Evolutionary conservation across 64 coral and sea anemone species (phyloP).

Genomic region (Stichodactyla helianthus): DNA sequence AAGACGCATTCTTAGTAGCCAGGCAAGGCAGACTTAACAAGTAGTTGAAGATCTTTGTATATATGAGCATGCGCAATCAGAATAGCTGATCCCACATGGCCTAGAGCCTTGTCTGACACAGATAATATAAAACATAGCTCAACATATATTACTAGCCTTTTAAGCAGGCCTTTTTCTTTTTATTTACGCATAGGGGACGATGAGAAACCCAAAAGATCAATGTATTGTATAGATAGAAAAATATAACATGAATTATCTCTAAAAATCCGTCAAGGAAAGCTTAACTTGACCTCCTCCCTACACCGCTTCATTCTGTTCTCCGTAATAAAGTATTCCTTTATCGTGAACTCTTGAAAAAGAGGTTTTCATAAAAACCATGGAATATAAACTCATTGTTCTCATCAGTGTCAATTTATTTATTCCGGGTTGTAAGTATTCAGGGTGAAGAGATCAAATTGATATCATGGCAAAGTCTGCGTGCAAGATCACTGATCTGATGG

Average conservation of each 20-base stretch:
- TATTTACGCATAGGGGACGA: not conserved
- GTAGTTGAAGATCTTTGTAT: not conserved
- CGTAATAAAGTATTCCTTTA: not conserved
- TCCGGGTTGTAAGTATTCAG: no score
- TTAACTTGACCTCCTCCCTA: no score
- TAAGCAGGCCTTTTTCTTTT: not conserved
- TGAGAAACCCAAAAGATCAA: not conserved
- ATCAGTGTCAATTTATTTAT: no score
- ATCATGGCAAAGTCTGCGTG: no score
- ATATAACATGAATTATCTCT: no score
- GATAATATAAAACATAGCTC: no score
- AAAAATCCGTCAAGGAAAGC: no score
- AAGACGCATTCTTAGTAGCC: not conserved
- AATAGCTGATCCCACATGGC: not conserved
- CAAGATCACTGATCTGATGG: no score
- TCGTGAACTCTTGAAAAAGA: not conserved
- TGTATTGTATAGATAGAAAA: not conserved
- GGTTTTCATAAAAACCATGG: not conserved
- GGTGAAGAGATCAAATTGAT: no score
- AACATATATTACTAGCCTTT: no score
- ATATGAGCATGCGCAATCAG: no score
- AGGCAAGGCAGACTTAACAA: not conserved
- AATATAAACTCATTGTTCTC: no score
- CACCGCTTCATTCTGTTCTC: not conserved
- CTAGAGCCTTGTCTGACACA: not conserved